Conservation (phyloP, 2,797 vertebrate species). For the Streptopelia turtur region DNA sequence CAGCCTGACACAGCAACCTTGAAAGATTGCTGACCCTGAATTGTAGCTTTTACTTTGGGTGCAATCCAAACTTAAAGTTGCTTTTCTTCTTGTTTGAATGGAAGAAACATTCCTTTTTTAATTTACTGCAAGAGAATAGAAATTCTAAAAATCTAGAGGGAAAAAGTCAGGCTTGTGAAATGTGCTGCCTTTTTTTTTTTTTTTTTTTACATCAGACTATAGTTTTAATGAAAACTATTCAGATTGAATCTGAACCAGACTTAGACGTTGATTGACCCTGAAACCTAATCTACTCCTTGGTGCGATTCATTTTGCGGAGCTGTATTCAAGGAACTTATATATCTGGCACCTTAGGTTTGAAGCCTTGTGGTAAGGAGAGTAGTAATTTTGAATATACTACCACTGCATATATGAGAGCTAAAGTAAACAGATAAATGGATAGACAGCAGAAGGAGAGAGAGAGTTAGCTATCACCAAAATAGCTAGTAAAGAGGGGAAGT, state of each 20-base stretch:
- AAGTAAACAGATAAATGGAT: background rate
- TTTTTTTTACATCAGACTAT: background rate
- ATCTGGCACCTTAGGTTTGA: background rate
- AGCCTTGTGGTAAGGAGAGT: background rate
- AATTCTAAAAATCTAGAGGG: background rate
- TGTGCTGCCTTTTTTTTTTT: background rate
- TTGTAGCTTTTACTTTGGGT: background rate
- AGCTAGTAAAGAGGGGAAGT: background rate
- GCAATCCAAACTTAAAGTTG: background rate
- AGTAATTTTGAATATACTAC: background rate
- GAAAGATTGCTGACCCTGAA: background rate
- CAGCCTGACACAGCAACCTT: background rate
- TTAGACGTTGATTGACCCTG: background rate
- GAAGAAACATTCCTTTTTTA: background rate
- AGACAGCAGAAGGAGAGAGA: background rate
- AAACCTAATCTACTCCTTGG: background rate
- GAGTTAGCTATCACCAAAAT: background rate
- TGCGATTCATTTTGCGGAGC: background rate
- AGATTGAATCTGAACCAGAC: background rate
- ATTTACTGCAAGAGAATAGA: background rate
- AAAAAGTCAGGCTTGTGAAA: no score
- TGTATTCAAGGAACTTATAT: background rate
- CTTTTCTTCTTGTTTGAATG: background rate
- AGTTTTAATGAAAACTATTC: background rate
- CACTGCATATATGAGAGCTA: background rate